Evolutionary conservation across 2,113 vertebrate species (phyloP).

Genomic region (Otus sunia): DNA sequence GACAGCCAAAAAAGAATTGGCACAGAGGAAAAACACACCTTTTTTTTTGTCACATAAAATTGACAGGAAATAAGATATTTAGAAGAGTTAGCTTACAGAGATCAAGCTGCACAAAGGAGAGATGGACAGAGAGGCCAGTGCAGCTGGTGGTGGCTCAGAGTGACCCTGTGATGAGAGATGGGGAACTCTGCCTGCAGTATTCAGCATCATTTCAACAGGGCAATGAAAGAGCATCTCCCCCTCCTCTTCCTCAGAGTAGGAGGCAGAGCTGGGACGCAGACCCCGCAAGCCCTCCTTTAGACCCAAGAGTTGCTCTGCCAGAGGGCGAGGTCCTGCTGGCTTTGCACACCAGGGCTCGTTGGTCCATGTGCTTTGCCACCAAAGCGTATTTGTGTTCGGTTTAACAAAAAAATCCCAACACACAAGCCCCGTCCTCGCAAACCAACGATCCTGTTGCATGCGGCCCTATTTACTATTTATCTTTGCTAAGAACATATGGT

Average conservation of each 20-base stretch:
- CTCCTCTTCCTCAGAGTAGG: background rate
- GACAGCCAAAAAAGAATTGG: background rate
- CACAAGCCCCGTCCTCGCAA: background rate
- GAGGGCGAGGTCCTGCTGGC: accelerated
- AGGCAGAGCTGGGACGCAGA: background rate
- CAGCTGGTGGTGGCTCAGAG: conserved; percentile 21
- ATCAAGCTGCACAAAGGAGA: background rate
- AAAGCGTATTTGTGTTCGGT: background rate
- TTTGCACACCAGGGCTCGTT: background rate
- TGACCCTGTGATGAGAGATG: conserved; percentile 57
- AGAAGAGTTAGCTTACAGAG: background rate
- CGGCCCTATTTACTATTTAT: conserved; percentile 48
- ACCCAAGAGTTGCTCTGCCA: background rate
- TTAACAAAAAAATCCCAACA: background rate
- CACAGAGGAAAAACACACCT: background rate
- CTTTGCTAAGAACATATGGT: conserved; percentile 69
- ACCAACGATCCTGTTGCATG: background rate
- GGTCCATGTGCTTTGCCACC: background rate
- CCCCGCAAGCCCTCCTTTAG: background rate
- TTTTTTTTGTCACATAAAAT: background rate
- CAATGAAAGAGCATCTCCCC: conserved; percentile 10
- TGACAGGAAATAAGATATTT: background rate
- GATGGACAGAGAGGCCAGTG: background rate
- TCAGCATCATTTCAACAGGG: background rate
- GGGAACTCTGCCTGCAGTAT: background rate